Evolutionary conservation across 2,888 invertebrate genomes (phyloP).

Genomic region (Selenia dentaria): DNA sequence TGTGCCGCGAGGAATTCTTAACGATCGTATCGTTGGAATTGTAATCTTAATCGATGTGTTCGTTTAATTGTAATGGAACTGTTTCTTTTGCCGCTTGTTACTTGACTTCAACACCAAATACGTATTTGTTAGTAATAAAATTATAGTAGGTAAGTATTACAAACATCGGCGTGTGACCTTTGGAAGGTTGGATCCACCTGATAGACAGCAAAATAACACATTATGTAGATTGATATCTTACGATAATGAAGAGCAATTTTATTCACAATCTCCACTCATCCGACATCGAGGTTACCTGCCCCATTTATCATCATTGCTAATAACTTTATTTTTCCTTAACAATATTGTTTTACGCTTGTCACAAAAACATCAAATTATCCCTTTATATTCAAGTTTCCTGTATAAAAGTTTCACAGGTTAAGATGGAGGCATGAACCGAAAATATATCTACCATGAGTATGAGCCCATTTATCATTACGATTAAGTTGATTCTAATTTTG

Average conservation of each 20-base stretch:
- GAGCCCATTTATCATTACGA: no score
- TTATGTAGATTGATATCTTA: conserved; percentile 2
- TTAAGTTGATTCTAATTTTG: no score
- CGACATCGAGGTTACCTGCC: conserved; percentile 7
- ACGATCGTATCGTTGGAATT: conserved; percentile 8
- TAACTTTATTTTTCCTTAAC: no score
- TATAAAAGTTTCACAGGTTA: no score
- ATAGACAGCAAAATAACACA: conserved; percentile 6
- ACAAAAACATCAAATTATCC: no score
- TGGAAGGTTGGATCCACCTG: conserved; percentile 7
- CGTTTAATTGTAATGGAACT: conserved; percentile 12
- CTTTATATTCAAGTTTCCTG: no score
- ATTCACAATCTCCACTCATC: conserved; percentile 6
- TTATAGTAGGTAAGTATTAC: background rate
- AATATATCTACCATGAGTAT: no score
- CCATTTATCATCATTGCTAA: conserved; percentile 3
- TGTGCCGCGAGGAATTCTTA: background rate
- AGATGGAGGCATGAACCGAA: no score
- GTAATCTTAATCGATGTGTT: conserved; percentile 4
- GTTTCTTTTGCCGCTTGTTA: conserved; percentile 3
- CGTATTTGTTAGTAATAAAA: background rate
- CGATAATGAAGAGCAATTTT: conserved; percentile 5
- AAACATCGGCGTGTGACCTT: conserved; percentile 4
- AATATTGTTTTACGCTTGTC: no score
- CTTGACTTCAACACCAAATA: conserved; percentile 1